A percentile compares a stretch with the other conserved stretches of the same genome.
These are phyloP conservation scores for Physocephala rufipes DNA, from an alignment of 2,888 invertebrate genomes.

Conservation along the genomic window DNA sequence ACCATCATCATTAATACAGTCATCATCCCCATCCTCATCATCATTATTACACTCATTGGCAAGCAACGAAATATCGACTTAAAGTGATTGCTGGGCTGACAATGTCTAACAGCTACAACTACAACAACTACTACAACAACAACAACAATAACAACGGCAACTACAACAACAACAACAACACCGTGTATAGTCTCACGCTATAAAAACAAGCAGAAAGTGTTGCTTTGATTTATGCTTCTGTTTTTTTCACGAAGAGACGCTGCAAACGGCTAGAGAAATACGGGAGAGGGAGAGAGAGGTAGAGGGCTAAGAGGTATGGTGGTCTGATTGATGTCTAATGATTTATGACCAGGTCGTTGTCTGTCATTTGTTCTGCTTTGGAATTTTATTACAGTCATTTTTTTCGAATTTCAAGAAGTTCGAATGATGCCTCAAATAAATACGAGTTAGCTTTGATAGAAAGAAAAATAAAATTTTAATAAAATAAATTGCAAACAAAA, in stretches of 20 bases:
- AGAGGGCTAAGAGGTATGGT: background rate
- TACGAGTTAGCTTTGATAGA: too few species aligned
- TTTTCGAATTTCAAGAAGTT: too few species aligned
- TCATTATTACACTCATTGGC: background rate
- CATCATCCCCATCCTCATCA: background rate
- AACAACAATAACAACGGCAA: background rate
- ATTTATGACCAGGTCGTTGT: background rate
- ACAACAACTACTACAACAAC: constrained; percentile 4
- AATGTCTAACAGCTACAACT: too few species aligned
- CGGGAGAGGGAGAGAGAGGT: too few species aligned
- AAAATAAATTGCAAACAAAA: too few species aligned
- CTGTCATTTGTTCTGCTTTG: background rate
- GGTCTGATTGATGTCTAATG: background rate
- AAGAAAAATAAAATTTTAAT: too few species aligned
- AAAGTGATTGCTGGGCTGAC: background rate
- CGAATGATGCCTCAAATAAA: too few species aligned
- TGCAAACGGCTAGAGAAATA: background rate
- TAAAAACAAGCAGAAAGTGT: background rate
- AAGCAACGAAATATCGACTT: background rate
- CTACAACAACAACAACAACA: constrained; percentile 9
- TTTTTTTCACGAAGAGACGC: background rate
- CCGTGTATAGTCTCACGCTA: background rate
- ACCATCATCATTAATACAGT: too few species aligned
- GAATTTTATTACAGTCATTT: background rate
- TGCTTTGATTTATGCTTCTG: background rate